Percentiles rank a stretch among this genome's conserved stretches.
Conservation (phyloP, 2,113 vertebrate species). For the Bufo bufo region DNA sequence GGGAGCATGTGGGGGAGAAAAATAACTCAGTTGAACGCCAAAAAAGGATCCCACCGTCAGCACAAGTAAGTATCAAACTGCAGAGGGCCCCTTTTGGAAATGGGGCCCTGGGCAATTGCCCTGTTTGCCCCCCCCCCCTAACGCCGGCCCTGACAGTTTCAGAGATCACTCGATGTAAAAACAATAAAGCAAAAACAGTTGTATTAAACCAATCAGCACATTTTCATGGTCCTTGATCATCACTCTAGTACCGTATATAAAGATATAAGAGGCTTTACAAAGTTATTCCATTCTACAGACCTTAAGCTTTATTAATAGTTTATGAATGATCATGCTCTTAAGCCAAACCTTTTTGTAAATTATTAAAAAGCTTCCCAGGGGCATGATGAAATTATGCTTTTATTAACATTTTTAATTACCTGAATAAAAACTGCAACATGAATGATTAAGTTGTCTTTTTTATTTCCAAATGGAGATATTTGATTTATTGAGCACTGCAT, state of each 20-base stretch:
- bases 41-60: too few species aligned
- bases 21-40: too few species aligned
- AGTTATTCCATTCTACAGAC: background rate
- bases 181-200: too few species aligned
- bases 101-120: too few species aligned
- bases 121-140: too few species aligned
- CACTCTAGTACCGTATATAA: background rate
- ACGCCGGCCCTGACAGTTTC: too few species aligned
- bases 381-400: slow-evolving; percentile 11
- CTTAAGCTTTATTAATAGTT: slow-evolving; percentile 16
- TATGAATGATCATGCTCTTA: slow-evolving; percentile 26
- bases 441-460: slow-evolving; percentile 20
- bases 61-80: too few species aligned
- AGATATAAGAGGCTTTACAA: background rate
- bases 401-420: slow-evolving; percentile 31
- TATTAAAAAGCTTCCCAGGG: slow-evolving; percentile 15
- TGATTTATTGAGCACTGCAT: background rate
- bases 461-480: background rate
- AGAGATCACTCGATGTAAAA: too few species aligned
- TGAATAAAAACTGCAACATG: background rate
- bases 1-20: too few species aligned
- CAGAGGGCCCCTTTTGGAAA: too few species aligned
- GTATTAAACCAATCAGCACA: background rate
- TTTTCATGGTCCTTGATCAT: background rate
- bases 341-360: slow-evolving; percentile 22